A percentile compares a stretch with the other conserved stretches of the same genome.
Conservation (phyloP, 2,888 invertebrate species). For the Scaptomyza tumidula region DNA sequence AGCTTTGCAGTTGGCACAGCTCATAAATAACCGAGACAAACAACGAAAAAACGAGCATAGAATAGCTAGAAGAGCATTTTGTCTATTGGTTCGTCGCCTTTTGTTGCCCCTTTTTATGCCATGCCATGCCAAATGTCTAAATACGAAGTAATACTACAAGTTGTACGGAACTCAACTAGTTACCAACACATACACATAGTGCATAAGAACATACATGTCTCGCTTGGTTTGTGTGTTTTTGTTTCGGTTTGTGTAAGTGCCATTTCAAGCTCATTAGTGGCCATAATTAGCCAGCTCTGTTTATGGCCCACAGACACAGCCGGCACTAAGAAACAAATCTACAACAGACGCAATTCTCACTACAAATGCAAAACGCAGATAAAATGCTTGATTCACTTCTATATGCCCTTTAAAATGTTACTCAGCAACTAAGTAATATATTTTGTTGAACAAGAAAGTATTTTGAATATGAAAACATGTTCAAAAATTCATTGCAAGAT, state of each 20-base stretch:
- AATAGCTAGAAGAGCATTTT: slow-evolving; percentile 19
- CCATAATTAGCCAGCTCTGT: slow-evolving; percentile 75
- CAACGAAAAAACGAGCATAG: no score
- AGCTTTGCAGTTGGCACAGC: slow-evolving; percentile 43
- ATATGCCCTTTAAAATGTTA: not conserved
- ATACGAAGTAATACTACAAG: slow-evolving; percentile 28
- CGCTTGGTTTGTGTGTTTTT: slow-evolving; percentile 34
- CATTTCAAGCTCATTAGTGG: slow-evolving; percentile 79
- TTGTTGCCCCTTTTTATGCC: slow-evolving; percentile 31
- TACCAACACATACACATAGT: not conserved
- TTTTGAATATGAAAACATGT: no score
- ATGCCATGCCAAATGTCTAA: slow-evolving; percentile 48
- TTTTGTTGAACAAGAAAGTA: no score
- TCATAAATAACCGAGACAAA: slow-evolving; percentile 42
- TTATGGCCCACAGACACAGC: slow-evolving; percentile 73
- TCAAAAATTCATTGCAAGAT: no score
- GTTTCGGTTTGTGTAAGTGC: slow-evolving; percentile 65
- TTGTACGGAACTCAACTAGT: slow-evolving; percentile 5
- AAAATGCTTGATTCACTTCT: not conserved
- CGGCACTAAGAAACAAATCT: slow-evolving; percentile 41
- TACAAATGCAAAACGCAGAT: not conserved
- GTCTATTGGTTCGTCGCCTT: slow-evolving; percentile 44
- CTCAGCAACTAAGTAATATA: no score
- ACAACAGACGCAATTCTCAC: slow-evolving; percentile 15
- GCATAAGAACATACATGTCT: not conserved